Evolutionary conservation across 2,113 vertebrate species (phyloP), one percentile per base, ranked within the genome.

Genomic region (Gavialis gangeticus): DNA sequence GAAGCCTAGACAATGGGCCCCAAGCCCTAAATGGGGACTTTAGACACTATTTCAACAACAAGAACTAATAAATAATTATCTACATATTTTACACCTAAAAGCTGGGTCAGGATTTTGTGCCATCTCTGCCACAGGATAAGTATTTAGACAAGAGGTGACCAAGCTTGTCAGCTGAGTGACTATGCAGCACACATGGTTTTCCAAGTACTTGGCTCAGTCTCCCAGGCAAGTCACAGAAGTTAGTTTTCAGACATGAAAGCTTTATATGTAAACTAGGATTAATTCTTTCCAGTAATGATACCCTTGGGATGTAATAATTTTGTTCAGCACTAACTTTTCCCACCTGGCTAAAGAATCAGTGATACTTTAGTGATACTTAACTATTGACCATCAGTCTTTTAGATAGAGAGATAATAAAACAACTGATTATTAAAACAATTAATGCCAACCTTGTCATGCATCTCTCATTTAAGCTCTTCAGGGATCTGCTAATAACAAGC

Each of bases 371-470:
- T n/a, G n/a, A n/a, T 94, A 92, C 37, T 5, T 30, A 96, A 82
- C 79, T 71, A 90, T 56, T 87, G 86, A 93, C 92, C 92, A 92
- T 81, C 77, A 34, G 78, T 84, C 95, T 94, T 97, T 89, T 4
- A 4, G 24, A 87, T 84, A 87, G 56, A 60, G 57, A 96, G 63
- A 96, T 90, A 87, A 96, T 93, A 86, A 97, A 97, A 37, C 62
- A 96, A 95, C 37, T 22, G 78, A 92, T 94, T 90, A 97, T 79
- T 96, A 87, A 96, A 95, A 96, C 93, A 96, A 97, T 95, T 94
- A 96, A 88, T 80, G 95, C n/a, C 79, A 76, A 82, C 91, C 84
- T 60, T 84, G 54, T 82, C 91, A 83, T 88, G 24, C 66, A 84
- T 85, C 94, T 95, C 87, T 95, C 95, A 93, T 37, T 89, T 81